Evolutionary conservation across 2,113 vertebrate species (phyloP).

Genomic region (Xiphorhynchus elegans): DNA sequence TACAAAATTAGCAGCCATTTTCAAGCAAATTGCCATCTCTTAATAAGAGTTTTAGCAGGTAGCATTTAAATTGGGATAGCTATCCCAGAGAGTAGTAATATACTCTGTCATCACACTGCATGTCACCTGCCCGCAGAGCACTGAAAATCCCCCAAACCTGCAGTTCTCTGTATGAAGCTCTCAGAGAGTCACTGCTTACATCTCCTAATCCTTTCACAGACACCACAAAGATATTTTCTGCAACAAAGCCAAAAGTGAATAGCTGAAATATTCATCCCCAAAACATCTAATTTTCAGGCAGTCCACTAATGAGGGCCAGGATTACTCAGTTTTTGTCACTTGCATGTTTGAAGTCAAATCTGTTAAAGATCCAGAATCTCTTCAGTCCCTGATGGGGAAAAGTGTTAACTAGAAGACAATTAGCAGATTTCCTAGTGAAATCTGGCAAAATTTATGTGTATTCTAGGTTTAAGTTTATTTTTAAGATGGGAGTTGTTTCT

Average conservation of each 20-base stretch:
- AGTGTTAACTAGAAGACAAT: conserved; percentile 16
- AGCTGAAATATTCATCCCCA: background rate
- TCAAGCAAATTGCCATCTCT: background rate
- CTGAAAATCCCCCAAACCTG: background rate
- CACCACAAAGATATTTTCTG: background rate
- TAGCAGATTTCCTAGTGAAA: background rate
- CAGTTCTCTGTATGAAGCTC: background rate
- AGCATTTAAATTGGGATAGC: background rate
- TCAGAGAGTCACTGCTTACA: rapidly evolving
- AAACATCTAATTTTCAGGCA: background rate
- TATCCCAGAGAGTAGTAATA: rapidly evolving
- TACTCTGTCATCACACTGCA: background rate
- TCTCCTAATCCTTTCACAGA: background rate
- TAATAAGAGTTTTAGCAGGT: background rate
- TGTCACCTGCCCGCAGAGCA: background rate
- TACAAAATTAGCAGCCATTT: background rate
- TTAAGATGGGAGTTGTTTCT: background rate
- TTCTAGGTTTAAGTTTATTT: background rate
- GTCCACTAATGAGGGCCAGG: background rate
- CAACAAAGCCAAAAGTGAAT: background rate
- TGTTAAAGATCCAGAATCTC: background rate
- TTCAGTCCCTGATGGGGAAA: background rate
- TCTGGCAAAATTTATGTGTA: background rate
- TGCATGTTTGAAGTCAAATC: background rate
- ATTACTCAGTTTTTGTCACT: background rate